A percentile compares a stretch with the other conserved stretches of the same genome.
phyloP scores from a whole-genome alignment of 2,113 vertebrate genomes.

The Scalopus aquaticus region DNA sequence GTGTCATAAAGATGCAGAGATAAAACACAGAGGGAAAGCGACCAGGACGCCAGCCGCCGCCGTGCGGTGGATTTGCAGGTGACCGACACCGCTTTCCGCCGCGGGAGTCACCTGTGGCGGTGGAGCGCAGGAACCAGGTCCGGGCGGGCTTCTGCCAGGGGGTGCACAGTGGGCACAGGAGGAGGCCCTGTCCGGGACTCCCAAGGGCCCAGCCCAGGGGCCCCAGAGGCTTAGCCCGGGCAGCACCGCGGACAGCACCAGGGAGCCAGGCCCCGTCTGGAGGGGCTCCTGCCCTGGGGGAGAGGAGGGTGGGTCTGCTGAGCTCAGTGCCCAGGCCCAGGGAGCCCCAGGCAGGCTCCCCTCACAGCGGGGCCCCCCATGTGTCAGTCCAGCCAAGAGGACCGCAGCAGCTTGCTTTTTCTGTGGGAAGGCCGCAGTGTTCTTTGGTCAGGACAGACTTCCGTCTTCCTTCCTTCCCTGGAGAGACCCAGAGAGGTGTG shows the following conservation, averaged over 20 bases:
- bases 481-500: not conserved
- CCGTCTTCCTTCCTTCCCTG: not conserved
- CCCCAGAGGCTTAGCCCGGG: rapidly evolving
- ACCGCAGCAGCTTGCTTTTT: rapidly evolving
- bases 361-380: rapidly evolving
- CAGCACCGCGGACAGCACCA: conserved; percentile 46
- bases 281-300: rapidly evolving
- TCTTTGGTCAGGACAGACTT: too few relatives aligned
- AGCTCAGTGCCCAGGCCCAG: rapidly evolving
- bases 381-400: rapidly evolving
- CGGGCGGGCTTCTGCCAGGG: not conserved
- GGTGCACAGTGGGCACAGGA: rapidly evolving
- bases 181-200: not conserved
- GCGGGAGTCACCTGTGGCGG: too few relatives aligned
- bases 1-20: not conserved
- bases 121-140: rapidly evolving
- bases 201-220: rapidly evolving
- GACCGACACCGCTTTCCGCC: rapidly evolving
- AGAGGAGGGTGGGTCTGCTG: rapidly evolving
- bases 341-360: not conserved
- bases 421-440: not conserved
- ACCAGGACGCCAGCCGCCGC: too few relatives aligned
- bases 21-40: too few relatives aligned
- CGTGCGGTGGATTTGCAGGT: rapidly evolving
- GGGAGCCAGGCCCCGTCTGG: rapidly evolving